A percentile compares a stretch with the other conserved stretches of the same genome.
Conservation (phyloP, 1,140 invertebrate genomes). For the Musca vetustissima region DNA sequence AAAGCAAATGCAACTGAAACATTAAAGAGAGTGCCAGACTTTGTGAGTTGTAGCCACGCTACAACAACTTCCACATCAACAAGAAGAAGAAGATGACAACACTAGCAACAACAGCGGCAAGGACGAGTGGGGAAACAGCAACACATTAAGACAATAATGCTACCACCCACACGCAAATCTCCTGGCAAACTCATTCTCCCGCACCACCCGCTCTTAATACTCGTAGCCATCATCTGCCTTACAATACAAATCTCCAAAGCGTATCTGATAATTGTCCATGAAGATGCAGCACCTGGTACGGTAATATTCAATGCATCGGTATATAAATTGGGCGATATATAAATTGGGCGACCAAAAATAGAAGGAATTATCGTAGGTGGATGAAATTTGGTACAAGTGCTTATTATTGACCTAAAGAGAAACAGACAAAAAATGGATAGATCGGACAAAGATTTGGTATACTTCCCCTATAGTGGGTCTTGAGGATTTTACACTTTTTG, state of each 20-base stretch:
- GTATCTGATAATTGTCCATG: slow-evolving; percentile 73
- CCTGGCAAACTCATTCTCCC: too few species aligned
- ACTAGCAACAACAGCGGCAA: background rate
- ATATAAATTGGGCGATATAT: slow-evolving; percentile 72
- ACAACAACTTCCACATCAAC: background rate
- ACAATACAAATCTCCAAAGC: slow-evolving; percentile 19
- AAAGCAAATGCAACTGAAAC: background rate
- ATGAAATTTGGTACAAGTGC: too few species aligned
- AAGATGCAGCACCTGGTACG: slow-evolving; percentile 66
- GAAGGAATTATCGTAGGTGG: too few species aligned
- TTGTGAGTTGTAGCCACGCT: too few species aligned
- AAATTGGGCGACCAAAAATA: too few species aligned
- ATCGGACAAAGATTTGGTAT: too few species aligned
- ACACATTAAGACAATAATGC: background rate
- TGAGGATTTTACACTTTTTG: too few species aligned
- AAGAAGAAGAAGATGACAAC: background rate
- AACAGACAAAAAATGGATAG: too few species aligned
- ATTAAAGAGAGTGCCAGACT: background rate
- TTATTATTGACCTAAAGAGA: too few species aligned
- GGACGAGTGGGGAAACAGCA: background rate
- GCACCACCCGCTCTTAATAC: background rate
- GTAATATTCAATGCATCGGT: slow-evolving; percentile 78
- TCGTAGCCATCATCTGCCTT: slow-evolving; percentile 10
- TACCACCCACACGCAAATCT: background rate
- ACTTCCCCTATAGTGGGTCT: too few species aligned